Evolutionary conservation across 2,113 vertebrate genomes (phyloP).

Genomic region (Protobothrops mucrosquamatus): DNA sequence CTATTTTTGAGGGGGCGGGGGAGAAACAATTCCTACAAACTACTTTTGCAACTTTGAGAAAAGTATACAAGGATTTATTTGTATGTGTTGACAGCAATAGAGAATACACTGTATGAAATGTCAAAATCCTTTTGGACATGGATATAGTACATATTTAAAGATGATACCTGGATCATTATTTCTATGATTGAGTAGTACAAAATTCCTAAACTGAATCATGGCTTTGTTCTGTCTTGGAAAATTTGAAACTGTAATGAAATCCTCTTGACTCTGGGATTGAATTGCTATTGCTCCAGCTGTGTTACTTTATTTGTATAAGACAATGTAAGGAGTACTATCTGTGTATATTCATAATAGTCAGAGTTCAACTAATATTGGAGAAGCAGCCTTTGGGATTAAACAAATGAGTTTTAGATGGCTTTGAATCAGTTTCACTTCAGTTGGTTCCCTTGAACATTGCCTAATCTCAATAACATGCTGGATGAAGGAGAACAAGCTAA

Average conservation of each 20-base stretch:
- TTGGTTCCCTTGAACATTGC: background rate
- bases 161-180: background rate
- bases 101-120: background rate
- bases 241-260: background rate
- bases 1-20: background rate
- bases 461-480: background rate
- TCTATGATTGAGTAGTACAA: background rate
- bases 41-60: background rate
- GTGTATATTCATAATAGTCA: background rate
- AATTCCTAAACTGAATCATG: background rate
- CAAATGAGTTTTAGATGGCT: background rate
- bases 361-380: background rate
- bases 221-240: background rate
- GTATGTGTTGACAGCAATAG: background rate
- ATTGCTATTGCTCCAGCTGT: background rate
- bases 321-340: background rate
- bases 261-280: no score
- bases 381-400: background rate
- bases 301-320: background rate
- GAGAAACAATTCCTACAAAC: background rate
- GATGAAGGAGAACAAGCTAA: background rate
- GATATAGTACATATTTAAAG: background rate
- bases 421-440: background rate
- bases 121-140: background rate
- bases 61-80: background rate